These are phyloP conservation scores for Luperina nickerlii DNA, from an alignment of 2,888 invertebrate species.

Conservation along the genomic window DNA sequence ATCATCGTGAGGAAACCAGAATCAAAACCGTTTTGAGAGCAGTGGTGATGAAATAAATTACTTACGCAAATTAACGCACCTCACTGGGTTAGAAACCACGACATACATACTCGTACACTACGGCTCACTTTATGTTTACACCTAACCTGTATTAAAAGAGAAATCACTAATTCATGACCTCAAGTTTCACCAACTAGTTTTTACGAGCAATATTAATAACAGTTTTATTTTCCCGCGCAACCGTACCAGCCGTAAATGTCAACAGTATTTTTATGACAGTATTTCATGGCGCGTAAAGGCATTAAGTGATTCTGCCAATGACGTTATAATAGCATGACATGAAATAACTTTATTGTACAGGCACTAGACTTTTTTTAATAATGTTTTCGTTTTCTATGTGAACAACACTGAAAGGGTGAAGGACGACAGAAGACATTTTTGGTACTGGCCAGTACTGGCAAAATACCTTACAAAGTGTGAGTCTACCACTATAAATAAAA, in stretches of 20 bases:
- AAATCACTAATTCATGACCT: constrained; percentile 2
- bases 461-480: neutral
- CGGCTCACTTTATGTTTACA: neutral
- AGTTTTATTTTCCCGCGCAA: constrained; percentile 57
- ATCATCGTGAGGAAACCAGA: no score
- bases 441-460: neutral
- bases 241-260: constrained; percentile 53
- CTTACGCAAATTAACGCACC: no score
- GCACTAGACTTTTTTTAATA: neutral
- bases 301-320: constrained; percentile 60
- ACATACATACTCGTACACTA: no score
- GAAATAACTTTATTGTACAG: constrained; percentile 37
- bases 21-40: no score
- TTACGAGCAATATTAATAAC: constrained; percentile 38
- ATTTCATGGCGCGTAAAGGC: constrained; percentile 61
- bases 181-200: constrained; percentile 30
- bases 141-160: neutral
- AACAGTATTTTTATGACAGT: constrained; percentile 59
- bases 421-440: neutral
- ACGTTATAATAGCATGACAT: constrained; percentile 47
- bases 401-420: neutral
- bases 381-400: neutral
- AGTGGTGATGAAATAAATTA: no score
- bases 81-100: no score
- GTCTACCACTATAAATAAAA: neutral